phyloP scores from a whole-genome alignment of 2,888 invertebrate species.

The Drosophila subsilvestris region DNA sequence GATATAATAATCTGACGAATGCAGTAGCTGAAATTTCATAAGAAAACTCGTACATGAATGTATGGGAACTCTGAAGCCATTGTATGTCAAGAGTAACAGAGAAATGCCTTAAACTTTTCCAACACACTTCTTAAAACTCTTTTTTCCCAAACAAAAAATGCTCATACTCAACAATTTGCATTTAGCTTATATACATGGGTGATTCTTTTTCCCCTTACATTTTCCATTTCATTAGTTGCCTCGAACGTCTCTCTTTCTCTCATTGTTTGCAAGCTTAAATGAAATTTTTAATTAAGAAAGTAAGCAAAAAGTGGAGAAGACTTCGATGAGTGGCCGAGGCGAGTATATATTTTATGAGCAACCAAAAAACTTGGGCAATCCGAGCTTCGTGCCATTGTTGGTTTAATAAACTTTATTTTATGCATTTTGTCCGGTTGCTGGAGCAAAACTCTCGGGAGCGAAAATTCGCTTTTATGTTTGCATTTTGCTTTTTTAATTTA shows the following conservation, averaged over 20 bases:
- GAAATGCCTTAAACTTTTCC: not conserved
- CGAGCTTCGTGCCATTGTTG: constrained; percentile 39
- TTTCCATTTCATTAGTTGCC: constrained; percentile 62
- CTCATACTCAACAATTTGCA: constrained; percentile 17
- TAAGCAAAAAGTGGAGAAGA: constrained; percentile 57
- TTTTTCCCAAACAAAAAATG: not conserved
- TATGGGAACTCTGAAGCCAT: not conserved
- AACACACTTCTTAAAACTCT: constrained; percentile 5
- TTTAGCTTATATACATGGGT: constrained; percentile 30
- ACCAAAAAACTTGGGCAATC: constrained; percentile 33
- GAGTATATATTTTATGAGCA: constrained; percentile 19
- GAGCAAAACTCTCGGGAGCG: constrained; percentile 1
- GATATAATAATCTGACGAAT: not conserved
- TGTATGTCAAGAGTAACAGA: not conserved
- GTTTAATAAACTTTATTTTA: constrained; percentile 49
- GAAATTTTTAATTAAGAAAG: constrained; percentile 73
- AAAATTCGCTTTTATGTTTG: constrained; percentile 8
- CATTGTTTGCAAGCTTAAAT: constrained; percentile 63
- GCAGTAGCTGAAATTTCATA: no score
- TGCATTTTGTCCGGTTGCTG: constrained; percentile 14
- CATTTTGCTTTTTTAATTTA: constrained; percentile 28
- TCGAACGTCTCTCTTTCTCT: constrained; percentile 39
- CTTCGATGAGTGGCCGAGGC: constrained; percentile 58
- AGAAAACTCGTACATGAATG: no score
- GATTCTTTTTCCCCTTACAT: constrained; percentile 27